Evolutionary conservation across 2,888 invertebrate genomes (phyloP).

Genomic region (Priocnemis perturbator): DNA sequence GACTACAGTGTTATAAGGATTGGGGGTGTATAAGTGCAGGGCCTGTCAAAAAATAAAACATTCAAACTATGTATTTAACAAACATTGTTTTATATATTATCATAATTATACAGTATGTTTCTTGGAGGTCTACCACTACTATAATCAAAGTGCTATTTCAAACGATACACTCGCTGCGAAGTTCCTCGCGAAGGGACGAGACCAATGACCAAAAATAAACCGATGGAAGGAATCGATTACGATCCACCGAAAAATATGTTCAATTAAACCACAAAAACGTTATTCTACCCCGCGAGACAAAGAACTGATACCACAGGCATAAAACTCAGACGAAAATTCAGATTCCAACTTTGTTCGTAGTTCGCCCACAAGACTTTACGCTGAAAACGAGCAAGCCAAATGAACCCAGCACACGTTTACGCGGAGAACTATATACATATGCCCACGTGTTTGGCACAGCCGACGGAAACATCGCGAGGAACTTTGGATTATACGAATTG

Average conservation of each 20-base stretch:
- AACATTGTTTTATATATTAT: constrained; percentile 45
- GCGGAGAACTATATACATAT: too few relatives aligned
- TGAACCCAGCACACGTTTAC: too few relatives aligned
- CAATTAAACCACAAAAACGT: too few relatives aligned
- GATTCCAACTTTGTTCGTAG: too few relatives aligned
- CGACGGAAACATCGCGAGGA: constrained; percentile 28
- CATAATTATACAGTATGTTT: constrained; percentile 38
- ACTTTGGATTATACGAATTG: constrained; percentile 38
- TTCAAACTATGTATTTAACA: constrained; percentile 43
- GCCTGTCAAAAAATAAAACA: constrained; percentile 53
- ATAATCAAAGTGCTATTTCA: constrained; percentile 19
- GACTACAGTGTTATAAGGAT: too few relatives aligned
- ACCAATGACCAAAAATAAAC: constrained; percentile 9
- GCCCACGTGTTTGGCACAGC: not conserved
- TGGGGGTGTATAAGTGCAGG: constrained; percentile 45
- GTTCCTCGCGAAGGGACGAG: constrained; percentile 20
- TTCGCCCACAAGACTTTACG: too few relatives aligned
- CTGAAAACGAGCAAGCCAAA: too few relatives aligned
- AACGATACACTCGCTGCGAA: constrained; percentile 19
- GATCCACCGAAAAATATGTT: too few relatives aligned
- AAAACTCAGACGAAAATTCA: too few relatives aligned
- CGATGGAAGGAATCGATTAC: too few relatives aligned
- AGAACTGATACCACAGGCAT: too few relatives aligned
- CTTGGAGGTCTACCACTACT: constrained; percentile 24
- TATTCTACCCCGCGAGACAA: too few relatives aligned